Percentiles rank a stretch among this genome's conserved stretches.
These are phyloP conservation scores for Aphelinus certus DNA, from an alignment of 1,140 invertebrate genomes.

Conservation along the genomic window DNA sequence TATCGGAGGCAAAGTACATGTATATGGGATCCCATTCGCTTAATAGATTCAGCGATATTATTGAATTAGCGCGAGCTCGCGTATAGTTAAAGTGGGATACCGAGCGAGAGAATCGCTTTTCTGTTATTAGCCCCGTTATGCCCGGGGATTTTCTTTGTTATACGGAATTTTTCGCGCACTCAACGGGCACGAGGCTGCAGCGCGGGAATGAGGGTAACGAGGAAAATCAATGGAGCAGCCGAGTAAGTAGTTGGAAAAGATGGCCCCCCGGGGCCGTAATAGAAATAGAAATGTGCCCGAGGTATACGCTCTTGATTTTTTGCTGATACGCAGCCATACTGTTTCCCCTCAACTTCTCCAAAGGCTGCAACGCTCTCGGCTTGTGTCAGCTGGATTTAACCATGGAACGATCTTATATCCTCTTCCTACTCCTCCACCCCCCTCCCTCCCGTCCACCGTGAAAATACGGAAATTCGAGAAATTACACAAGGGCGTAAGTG, in stretches of 20 bases:
- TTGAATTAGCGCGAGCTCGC: conserved; percentile 52
- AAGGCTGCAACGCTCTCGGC: too few relatives aligned
- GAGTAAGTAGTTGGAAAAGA: not conserved
- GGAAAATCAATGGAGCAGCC: conserved; percentile 18
- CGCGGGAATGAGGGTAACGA: not conserved
- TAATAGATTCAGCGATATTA: conserved; percentile 59
- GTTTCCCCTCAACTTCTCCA: too few relatives aligned
- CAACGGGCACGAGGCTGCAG: not conserved
- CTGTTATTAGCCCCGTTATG: conserved; percentile 19
- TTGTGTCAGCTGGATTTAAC: too few relatives aligned
- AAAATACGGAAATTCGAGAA: too few relatives aligned
- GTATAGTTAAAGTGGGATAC: not conserved
- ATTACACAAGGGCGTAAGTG: too few relatives aligned
- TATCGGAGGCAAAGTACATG: not conserved
- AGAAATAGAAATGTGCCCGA: conserved; percentile 1
- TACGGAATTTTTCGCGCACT: conserved; percentile 1
- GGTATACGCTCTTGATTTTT: too few relatives aligned
- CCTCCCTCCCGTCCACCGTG: too few relatives aligned
- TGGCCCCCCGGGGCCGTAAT: too few relatives aligned
- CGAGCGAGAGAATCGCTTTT: not conserved
- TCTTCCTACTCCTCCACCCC: too few relatives aligned
- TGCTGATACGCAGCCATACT: too few relatives aligned
- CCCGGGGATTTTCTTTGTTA: conserved; percentile 25
- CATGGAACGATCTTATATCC: too few relatives aligned
- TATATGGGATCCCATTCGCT: conserved; percentile 35